These are phyloP conservation scores for Characodon lateralis DNA, from an alignment of 2,797 vertebrate species.

Conservation along the genomic window DNA sequence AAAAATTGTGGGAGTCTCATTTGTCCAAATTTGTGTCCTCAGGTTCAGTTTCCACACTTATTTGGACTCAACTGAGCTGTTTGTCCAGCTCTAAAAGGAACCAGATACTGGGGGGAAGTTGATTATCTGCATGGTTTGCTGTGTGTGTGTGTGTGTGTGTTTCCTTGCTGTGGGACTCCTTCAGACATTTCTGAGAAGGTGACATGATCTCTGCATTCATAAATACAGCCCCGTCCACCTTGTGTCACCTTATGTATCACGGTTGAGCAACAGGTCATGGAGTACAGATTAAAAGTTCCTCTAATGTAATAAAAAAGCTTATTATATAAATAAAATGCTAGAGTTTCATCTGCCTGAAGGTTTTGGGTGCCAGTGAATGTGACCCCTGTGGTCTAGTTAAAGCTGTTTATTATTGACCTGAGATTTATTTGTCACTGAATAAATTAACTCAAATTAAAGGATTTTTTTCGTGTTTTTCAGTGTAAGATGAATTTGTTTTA, in stretches of 20 bases:
- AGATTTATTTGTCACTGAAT: neutral
- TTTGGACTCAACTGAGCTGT: neutral
- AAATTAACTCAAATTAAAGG: neutral
- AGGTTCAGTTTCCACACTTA: slow-evolving; percentile 4
- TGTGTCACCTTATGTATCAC: no score
- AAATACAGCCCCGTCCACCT: no score
- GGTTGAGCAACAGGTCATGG: no score
- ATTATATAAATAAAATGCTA: no score
- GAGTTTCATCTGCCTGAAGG: no score
- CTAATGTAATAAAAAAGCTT: no score
- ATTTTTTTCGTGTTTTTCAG: no score
- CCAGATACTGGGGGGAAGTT: neutral
- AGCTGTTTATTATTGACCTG: neutral
- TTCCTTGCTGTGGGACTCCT: neutral
- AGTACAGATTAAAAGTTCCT: no score
- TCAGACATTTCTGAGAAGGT: neutral
- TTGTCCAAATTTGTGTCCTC: slow-evolving; percentile 11
- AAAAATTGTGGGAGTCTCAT: slow-evolving; percentile 9
- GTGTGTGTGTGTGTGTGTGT: neutral
- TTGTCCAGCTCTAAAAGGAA: neutral
- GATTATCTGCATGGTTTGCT: no score
- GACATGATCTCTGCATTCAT: no score
- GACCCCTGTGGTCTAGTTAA: neutral
- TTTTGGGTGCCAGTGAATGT: no score
- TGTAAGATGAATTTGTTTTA: no score